phyloP scores from a whole-genome alignment of 2,113 vertebrate species.

The Mionectes macconnelli region DNA sequence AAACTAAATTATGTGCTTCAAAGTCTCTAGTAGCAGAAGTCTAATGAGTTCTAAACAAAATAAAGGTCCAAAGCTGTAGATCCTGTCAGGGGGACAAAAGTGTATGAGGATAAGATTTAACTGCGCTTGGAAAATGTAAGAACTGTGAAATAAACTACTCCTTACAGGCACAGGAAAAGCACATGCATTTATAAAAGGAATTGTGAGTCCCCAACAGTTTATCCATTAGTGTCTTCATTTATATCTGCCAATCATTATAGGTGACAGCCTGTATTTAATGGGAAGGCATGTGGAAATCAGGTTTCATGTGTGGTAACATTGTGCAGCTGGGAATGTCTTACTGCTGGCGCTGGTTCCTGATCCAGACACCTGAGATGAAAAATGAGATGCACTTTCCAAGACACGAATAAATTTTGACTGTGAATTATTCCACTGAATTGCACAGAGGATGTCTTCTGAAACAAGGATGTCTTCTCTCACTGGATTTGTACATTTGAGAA shows the following conservation, averaged over 20 bases:
- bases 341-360: background rate
- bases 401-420: slow-evolving; percentile 29
- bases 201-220: background rate
- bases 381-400: slow-evolving; percentile 46
- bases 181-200: background rate
- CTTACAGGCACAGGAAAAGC: fast-evolving
- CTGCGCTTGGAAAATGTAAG: background rate
- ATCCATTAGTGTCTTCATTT: background rate
- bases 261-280: background rate
- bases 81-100: background rate
- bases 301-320: background rate
- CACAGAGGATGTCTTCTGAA: background rate
- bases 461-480: background rate
- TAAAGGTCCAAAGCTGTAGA: background rate
- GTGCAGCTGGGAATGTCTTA: background rate
- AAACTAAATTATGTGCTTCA: background rate
- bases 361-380: slow-evolving; percentile 38
- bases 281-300: background rate
- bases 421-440: slow-evolving; percentile 5
- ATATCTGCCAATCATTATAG: background rate
- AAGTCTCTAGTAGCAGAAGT: background rate
- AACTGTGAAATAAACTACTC: background rate
- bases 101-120: background rate
- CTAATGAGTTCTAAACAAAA: background rate
- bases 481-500: background rate